Evolutionary conservation across 2,797 vertebrate genomes (phyloP).

Genomic region (Girardinus metallicus): DNA sequence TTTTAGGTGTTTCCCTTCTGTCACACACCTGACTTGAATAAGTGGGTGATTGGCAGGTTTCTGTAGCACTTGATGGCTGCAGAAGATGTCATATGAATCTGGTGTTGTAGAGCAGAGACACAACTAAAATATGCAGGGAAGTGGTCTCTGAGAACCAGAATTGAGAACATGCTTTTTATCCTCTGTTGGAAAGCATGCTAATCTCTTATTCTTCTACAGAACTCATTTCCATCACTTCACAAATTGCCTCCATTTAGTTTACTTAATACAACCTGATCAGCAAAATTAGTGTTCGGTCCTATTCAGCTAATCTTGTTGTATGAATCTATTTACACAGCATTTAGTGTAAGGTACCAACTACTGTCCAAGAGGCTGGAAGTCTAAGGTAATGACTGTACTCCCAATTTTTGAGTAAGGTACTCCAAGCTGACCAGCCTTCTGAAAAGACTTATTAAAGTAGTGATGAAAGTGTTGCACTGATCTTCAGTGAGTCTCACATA

Average conservation of each 20-base stretch:
- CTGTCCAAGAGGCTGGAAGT: not conserved
- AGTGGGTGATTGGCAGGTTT: too few relatives aligned
- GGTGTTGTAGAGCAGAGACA: too few relatives aligned
- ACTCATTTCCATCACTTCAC: not conserved
- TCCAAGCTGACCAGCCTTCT: not conserved
- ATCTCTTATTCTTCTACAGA: not conserved
- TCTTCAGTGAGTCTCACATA: slow-evolving; percentile 12
- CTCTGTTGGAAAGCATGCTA: not conserved
- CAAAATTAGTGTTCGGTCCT: not conserved
- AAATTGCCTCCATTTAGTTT: not conserved
- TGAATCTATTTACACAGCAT: not conserved
- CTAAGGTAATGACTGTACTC: slow-evolving; percentile 4
- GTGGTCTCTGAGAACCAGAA: too few relatives aligned
- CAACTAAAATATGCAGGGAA: too few relatives aligned
- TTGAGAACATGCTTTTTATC: not conserved
- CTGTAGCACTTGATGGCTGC: too few relatives aligned
- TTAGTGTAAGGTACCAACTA: not conserved
- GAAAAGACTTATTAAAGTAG: not conserved
- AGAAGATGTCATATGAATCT: too few relatives aligned
- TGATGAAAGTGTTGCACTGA: slow-evolving; percentile 14
- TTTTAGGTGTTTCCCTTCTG: too few relatives aligned
- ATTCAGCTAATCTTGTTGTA: not conserved
- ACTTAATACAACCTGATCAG: not conserved
- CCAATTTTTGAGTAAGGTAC: not conserved
- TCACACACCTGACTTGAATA: too few relatives aligned